Conservation (phyloP, 2,113 vertebrate genomes). For the Caranx melampygus region DNA sequence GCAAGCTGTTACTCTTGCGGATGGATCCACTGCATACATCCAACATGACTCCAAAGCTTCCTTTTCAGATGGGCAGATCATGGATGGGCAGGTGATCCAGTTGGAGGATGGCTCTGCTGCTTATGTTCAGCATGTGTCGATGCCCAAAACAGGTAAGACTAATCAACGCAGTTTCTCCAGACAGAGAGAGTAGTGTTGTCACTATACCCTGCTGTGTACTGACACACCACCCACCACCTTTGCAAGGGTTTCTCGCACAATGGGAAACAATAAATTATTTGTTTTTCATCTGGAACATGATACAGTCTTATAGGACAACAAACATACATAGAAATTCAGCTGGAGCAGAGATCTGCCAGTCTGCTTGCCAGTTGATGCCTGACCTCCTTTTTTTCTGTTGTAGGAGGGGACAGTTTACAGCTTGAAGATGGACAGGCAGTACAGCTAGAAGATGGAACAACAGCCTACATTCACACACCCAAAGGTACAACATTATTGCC, state of each 20-base stretch:
- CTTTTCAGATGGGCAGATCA: conserved; percentile 93
- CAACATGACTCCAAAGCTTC: conserved; percentile 92
- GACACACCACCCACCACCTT: neutral
- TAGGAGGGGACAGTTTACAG: conserved; percentile 91
- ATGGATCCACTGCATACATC: conserved; percentile 98
- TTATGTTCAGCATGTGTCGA: conserved; percentile 95
- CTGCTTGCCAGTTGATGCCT: neutral
- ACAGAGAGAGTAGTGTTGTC: neutral
- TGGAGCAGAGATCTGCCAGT: neutral
- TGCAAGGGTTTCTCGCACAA: neutral
- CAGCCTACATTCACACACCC: conserved; percentile 95
- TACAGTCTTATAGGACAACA: neutral
- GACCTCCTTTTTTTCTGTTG: conserved; percentile 18
- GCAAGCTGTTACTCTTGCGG: conserved; percentile 95
- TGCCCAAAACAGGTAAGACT: conserved; percentile 91
- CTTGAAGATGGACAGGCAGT: conserved; percentile 97
- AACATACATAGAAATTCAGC: neutral
- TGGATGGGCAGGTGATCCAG: conserved; percentile 98
- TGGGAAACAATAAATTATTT: neutral
- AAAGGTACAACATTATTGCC: conserved; percentile 87
- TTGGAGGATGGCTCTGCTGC: conserved; percentile 97
- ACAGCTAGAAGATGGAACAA: conserved; percentile 97
- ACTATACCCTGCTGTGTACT: neutral
- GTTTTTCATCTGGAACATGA: neutral
- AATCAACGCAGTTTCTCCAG: neutral